Conservation (phyloP, 2,113 vertebrate genomes). For the Proteles cristata region DNA sequence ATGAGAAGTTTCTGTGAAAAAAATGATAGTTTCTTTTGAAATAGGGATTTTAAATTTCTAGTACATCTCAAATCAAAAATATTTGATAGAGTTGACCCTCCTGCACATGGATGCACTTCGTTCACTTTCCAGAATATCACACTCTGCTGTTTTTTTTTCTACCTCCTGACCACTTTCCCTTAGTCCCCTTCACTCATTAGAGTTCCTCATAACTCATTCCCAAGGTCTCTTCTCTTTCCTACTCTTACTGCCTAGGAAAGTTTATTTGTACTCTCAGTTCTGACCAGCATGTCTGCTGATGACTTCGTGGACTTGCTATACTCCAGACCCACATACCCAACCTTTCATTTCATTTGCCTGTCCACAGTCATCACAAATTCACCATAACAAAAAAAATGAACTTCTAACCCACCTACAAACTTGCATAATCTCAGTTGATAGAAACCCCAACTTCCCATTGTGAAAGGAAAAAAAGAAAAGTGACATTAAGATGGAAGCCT, state of each 20-base stretch:
- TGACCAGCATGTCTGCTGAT: neutral
- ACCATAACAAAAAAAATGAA: neutral
- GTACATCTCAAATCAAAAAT: neutral
- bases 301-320: neutral
- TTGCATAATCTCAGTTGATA: neutral
- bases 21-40: conserved; percentile 60
- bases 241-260: neutral
- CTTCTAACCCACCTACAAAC: neutral
- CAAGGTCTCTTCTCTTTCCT: neutral
- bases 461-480: too few species aligned
- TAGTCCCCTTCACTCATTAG: neutral
- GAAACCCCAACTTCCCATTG: neutral
- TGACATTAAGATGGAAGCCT: neutral
- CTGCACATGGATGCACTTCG: neutral
- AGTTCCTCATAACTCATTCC: neutral
- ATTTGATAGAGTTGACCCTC: neutral
- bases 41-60: neutral
- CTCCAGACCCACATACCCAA: neutral
- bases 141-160: neutral
- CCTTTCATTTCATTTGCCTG: too few species aligned
- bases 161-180: neutral
- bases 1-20: conserved; percentile 70
- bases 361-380: neutral
- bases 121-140: neutral
- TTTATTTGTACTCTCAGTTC: neutral